Evolutionary conservation across 2,888 invertebrate species (phyloP).

Genomic region (Notodonta ziczac): DNA sequence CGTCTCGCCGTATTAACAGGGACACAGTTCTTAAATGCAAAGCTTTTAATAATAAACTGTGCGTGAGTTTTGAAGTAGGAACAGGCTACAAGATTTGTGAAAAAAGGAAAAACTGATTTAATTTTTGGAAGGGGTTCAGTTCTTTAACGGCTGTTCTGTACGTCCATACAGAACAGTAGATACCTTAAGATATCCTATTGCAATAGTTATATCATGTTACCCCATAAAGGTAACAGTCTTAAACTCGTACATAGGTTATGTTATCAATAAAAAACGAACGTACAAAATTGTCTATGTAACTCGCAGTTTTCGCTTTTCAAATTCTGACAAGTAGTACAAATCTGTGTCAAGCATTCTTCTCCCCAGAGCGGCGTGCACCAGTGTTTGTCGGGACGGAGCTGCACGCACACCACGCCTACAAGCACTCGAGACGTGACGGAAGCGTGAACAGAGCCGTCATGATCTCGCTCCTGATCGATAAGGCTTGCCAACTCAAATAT

Average conservation of each 20-base stretch:
- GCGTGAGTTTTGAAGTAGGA: not conserved
- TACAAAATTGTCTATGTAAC: not conserved
- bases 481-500: slow-evolving; percentile 77
- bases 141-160: too few species aligned
- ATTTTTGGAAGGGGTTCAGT: too few species aligned
- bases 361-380: slow-evolving; percentile 14
- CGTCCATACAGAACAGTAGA: too few species aligned
- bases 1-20: slow-evolving; percentile 43
- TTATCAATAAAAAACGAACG: not conserved
- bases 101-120: too few species aligned
- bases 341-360: slow-evolving; percentile 28
- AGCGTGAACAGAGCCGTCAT: slow-evolving; percentile 61
- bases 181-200: too few species aligned
- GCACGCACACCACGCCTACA: slow-evolving; percentile 64
- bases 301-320: not conserved
- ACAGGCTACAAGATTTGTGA: too few species aligned
- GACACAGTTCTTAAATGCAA: slow-evolving; percentile 42
- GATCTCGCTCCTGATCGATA: slow-evolving; percentile 77
- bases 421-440: slow-evolving; percentile 78
- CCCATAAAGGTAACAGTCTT: too few species aligned
- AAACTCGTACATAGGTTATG: too few species aligned
- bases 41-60: slow-evolving; percentile 12
- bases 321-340: slow-evolving; percentile 6
- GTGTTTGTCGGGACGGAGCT: slow-evolving; percentile 30
- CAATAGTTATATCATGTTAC: too few species aligned